phyloP scores from a whole-genome alignment of 2,113 vertebrate species.

The Onychorhynchus coronatus region DNA sequence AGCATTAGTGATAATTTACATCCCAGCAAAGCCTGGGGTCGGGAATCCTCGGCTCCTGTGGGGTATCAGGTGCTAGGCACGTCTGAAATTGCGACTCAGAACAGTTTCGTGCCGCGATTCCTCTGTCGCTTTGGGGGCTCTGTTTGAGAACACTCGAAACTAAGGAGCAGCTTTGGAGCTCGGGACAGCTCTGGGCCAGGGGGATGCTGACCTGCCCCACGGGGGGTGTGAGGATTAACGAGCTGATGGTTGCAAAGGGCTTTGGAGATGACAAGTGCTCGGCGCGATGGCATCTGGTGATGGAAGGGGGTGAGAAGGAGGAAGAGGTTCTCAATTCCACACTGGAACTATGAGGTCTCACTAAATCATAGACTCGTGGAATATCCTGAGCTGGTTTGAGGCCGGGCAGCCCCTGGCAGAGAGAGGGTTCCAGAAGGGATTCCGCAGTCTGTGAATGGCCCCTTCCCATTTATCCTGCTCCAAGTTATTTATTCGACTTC shows the following conservation, averaged over 20 bases:
- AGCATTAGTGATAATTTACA: neutral
- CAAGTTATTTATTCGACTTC: rapidly evolving
- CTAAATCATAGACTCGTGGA: neutral
- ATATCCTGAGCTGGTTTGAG: neutral
- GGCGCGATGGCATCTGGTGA: neutral
- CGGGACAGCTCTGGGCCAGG: neutral
- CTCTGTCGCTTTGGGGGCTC: neutral
- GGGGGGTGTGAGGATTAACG: neutral
- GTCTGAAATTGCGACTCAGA: neutral
- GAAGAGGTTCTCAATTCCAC: neutral
- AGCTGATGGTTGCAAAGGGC: neutral
- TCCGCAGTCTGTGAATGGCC: neutral
- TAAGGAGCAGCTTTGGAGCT: neutral
- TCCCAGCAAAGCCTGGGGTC: neutral
- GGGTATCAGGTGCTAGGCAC: neutral
- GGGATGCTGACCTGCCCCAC: neutral
- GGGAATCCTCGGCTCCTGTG: neutral
- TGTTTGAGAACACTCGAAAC: neutral
- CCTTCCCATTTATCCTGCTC: neutral
- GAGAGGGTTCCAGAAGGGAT: neutral
- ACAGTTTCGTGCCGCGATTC: rapidly evolving
- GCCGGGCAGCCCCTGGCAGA: neutral
- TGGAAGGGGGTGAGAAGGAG: neutral
- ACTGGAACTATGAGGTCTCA: rapidly evolving
- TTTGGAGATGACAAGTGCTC: neutral